Base-by-base conservation (phyloP, 2,888 invertebrate genomes). In the Lepidocyrtinus sp. region DNA sequence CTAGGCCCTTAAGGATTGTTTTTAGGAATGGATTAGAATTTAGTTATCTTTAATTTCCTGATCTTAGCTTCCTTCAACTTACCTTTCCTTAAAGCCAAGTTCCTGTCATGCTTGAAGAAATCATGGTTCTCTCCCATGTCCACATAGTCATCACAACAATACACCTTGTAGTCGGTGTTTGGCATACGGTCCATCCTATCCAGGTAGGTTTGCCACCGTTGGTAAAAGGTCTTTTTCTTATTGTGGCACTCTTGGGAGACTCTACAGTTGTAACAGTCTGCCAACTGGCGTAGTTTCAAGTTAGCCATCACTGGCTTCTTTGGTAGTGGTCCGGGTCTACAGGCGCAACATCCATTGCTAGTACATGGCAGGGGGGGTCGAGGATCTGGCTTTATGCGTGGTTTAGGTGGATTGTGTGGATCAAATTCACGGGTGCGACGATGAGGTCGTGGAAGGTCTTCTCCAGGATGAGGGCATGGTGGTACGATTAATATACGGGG, bases 111-210 rank as follows among this genome's bases (percentile, higher is more conserved):
- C 36, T 82, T 84, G 45, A 76, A 62, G 63, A 82, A 83, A 59
- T 84, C 85, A 61, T 73, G 70, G 26, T 86, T 86, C 12, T 75
- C 71, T 7, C 83, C 81, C 50, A 85, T 19, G 59, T 85, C 85
- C 27, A 85, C 82, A 63, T 85, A 85, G n/a, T 84, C 75, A 71
- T 85, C 84, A 50, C 85, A 85, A 46, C 84, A 85, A 27, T 84
- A 85, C 7, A 75, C 70, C 12, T 71, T 75, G 75, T 85, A 85
- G 45, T 85, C 85, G 12, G 82, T 83, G 70, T 84, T 82, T 0
- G 85, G 85, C 9, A 70, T 62, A 12, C 55, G 78, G 12, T 82
- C 62, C 46, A 71, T 63, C 21, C 69, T 5, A 25, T 85, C 82
- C 73, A 85, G 22, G 27, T 71, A 81, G 15, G 74, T 72, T 70